Evolutionary conservation across 2,888 invertebrate species (phyloP).

Genomic region (Spodoptera littoralis): DNA sequence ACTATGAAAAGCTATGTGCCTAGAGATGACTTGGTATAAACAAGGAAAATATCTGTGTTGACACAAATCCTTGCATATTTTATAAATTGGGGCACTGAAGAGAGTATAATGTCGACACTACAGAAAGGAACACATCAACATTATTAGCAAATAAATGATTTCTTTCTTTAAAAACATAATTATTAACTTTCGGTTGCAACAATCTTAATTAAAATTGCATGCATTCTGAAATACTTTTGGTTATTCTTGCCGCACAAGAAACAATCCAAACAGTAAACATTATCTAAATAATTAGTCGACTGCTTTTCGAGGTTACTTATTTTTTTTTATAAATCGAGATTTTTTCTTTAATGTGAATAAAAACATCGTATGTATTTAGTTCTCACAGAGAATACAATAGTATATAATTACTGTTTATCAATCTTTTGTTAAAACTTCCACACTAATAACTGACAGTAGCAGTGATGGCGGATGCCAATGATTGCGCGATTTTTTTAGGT

Average conservation of each 20-base stretch:
- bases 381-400: slow-evolving; percentile 43
- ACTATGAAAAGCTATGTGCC: no score
- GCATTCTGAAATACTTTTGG: slow-evolving; percentile 33
- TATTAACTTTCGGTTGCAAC: slow-evolving; percentile 6
- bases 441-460: slow-evolving; percentile 28
- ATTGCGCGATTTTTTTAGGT: slow-evolving; percentile 51
- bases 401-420: slow-evolving; percentile 25
- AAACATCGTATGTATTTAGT: slow-evolving; percentile 14
- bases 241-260: slow-evolving; percentile 24
- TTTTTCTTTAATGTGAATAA: slow-evolving; percentile 14
- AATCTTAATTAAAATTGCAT: slow-evolving; percentile 16
- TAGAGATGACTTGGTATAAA: no score
- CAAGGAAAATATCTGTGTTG: no score
- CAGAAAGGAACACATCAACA: slow-evolving; percentile 8
- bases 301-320: slow-evolving; percentile 44
- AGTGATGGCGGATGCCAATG: slow-evolving; percentile 51
- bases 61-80: no score
- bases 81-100: not conserved
- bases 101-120: slow-evolving; percentile 4
- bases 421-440: slow-evolving; percentile 15
- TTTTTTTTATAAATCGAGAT: slow-evolving; percentile 31
- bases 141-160: no score
- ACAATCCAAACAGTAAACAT: slow-evolving; percentile 41
- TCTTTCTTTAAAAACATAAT: no score
- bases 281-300: slow-evolving; percentile 33